phyloP scores from a whole-genome alignment of 2,113 vertebrate genomes.

The Triplophysa rosa region DNA sequence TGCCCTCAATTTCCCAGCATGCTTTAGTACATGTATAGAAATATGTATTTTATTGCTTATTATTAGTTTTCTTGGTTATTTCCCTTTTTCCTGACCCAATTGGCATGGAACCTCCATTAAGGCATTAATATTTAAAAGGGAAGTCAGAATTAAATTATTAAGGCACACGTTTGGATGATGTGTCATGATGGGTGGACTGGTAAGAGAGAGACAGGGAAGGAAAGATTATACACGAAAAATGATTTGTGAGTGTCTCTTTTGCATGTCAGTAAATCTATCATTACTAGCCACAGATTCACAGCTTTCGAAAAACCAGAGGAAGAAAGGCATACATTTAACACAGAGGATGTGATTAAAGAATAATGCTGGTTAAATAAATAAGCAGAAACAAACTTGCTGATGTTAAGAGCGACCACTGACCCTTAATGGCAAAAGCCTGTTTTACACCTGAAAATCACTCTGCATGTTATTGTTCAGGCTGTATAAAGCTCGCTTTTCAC shows the following conservation, averaged over 20 bases:
- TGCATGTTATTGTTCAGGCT: slow-evolving; percentile 9
- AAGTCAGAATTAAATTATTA: slow-evolving; percentile 52
- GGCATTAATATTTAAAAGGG: slow-evolving; percentile 49
- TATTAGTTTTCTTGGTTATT: background rate
- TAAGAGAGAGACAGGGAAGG: background rate
- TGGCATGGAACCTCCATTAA: slow-evolving; percentile 16
- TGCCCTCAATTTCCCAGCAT: slow-evolving; percentile 35
- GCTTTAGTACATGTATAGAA: slow-evolving; percentile 14
- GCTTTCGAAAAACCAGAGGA: background rate
- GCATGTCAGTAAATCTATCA: background rate
- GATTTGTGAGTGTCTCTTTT: background rate
- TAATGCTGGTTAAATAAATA: background rate
- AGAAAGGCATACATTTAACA: too few species aligned
- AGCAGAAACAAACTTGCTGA: background rate
- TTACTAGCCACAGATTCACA: background rate
- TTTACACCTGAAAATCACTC: background rate
- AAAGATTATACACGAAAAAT: background rate
- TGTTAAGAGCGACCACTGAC: background rate
- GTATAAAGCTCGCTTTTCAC: slow-evolving; percentile 4
- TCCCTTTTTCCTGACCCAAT: background rate
- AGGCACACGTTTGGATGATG: slow-evolving; percentile 30
- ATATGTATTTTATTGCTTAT: background rate
- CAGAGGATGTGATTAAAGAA: background rate
- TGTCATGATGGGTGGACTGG: background rate
- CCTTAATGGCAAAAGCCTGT: background rate